Conservation (phyloP, 2,113 vertebrate species). For the Scomber scombrus region DNA sequence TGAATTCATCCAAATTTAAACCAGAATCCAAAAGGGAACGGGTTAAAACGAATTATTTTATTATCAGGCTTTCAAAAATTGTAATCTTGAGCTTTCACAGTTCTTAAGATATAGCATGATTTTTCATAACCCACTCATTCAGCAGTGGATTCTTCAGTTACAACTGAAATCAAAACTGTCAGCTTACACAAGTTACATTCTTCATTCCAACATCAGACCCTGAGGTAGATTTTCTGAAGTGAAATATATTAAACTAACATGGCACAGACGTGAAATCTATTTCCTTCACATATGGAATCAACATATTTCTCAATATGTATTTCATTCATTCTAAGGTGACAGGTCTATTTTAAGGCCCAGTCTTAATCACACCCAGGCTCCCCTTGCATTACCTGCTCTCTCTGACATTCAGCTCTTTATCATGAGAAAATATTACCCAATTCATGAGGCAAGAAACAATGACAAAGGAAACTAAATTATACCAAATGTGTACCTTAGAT, state of each 20-base stretch:
- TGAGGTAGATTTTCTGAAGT: slow-evolving; percentile 33
- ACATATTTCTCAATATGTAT: slow-evolving; percentile 49
- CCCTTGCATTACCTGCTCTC: slow-evolving; percentile 23
- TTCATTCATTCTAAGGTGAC: slow-evolving; percentile 52
- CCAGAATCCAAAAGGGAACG: no score
- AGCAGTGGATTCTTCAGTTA: background rate
- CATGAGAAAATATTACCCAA: slow-evolving; percentile 41
- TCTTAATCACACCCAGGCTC: slow-evolving; percentile 60
- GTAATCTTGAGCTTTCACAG: no score
- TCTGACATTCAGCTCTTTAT: slow-evolving; percentile 47
- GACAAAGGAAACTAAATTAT: slow-evolving; percentile 49
- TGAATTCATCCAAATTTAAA: no score
- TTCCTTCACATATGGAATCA: slow-evolving; percentile 57
- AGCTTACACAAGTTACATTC: background rate
- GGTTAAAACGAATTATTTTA: no score
- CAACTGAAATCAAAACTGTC: slow-evolving; percentile 14
- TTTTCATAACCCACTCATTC: background rate
- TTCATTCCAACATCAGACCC: background rate
- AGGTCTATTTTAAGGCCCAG: slow-evolving; percentile 58
- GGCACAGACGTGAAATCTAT: slow-evolving; percentile 56
- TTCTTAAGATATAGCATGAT: no score
- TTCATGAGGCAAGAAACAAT: slow-evolving; percentile 36
- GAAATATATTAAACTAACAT: slow-evolving; percentile 49
- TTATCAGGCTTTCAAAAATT: no score
- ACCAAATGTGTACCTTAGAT: slow-evolving; percentile 57